These are phyloP conservation scores for Polyploca ridens DNA, from an alignment of 2,888 invertebrate species.

Conservation along the genomic window DNA sequence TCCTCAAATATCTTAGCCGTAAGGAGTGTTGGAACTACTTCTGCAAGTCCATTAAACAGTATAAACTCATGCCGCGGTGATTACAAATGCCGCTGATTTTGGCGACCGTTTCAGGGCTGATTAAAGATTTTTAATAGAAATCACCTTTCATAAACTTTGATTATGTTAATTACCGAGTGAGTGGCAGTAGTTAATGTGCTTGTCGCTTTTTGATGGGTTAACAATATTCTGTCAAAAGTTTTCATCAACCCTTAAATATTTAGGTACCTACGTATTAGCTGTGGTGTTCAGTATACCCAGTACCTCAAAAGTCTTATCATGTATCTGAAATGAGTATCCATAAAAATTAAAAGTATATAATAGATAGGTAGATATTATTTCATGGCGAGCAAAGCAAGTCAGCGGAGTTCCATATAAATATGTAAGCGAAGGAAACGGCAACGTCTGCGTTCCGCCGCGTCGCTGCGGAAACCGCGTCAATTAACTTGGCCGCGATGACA, in stretches of 20 bases:
- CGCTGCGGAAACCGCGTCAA: conserved; percentile 82
- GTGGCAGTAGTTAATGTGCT: not conserved
- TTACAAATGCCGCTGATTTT: conserved; percentile 80
- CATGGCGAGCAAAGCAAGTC: conserved; percentile 38
- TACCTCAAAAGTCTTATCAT: too few relatives aligned
- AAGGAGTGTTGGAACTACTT: conserved; percentile 83
- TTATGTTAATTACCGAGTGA: conserved; percentile 17
- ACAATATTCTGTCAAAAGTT: not conserved
- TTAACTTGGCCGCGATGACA: conserved; percentile 82
- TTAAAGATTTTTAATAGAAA: conserved; percentile 79
- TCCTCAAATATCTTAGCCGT: conserved; percentile 83
- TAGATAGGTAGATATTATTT: conserved; percentile 43
- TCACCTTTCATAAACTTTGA: conserved; percentile 56
- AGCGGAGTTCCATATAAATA: conserved; percentile 70
- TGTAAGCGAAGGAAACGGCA: conserved; percentile 77
- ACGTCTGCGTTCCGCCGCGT: conserved; percentile 79
- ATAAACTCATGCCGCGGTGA: conserved; percentile 77
- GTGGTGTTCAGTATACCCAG: too few relatives aligned
- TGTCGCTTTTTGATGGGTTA: not conserved
- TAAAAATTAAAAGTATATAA: conserved; percentile 36
- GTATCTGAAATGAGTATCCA: too few relatives aligned
- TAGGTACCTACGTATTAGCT: too few relatives aligned
- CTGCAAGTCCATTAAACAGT: conserved; percentile 82
- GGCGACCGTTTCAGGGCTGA: conserved; percentile 72
- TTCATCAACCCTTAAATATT: too few relatives aligned